Conservation (phyloP, 1,140 invertebrate species). For the Stratiolaelaps scimitus region DNA sequence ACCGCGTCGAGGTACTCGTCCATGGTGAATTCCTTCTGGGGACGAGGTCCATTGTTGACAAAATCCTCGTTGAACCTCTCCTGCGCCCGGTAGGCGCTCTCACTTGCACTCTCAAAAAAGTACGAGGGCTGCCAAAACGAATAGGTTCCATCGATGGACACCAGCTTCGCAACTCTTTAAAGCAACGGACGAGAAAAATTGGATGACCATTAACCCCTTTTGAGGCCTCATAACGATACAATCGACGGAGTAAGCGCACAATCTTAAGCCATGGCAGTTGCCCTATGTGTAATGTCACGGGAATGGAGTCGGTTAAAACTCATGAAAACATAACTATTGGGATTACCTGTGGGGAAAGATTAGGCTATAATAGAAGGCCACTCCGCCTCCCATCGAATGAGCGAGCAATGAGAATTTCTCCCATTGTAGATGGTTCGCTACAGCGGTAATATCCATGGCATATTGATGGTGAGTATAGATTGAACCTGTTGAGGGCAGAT, state of each 20-base stretch:
- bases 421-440: constrained; percentile 6
- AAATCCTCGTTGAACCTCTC: background rate
- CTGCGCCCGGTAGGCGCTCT: background rate
- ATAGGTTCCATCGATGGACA: background rate
- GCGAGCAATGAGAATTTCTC: constrained; percentile 8
- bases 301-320: no score
- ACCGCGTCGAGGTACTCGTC: background rate
- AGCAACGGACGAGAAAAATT: background rate
- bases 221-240: no score
- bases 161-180: background rate
- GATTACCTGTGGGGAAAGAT: background rate
- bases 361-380: background rate
- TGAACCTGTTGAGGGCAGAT: no score
- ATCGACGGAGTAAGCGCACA: no score
- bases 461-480: constrained; percentile 5
- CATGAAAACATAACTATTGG: no score
- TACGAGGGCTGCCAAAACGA: background rate
- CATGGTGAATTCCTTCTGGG: background rate
- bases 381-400: constrained; percentile 9
- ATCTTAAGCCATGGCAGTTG: no score
- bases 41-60: background rate
- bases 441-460: background rate
- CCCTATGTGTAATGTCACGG: no score
- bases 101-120: background rate
- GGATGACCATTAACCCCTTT: no score